Conservation (phyloP, 2,797 vertebrate genomes). For the Chaenodraco wilsoni region DNA sequence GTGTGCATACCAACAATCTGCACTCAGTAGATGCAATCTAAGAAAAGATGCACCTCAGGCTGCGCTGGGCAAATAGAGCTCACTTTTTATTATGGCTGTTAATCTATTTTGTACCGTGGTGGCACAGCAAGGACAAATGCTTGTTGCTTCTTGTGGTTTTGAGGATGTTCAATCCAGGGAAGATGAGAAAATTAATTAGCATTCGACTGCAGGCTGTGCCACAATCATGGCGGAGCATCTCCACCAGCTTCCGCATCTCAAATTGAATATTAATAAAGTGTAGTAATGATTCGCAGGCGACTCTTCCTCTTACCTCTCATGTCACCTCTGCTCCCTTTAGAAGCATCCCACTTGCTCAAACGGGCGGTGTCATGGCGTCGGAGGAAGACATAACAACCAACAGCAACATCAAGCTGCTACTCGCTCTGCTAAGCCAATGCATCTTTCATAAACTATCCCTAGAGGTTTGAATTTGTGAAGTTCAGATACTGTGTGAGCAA, state of each 20-base stretch:
- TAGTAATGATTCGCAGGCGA: slow-evolving; percentile 67
- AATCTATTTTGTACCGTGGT: slow-evolving; percentile 17
- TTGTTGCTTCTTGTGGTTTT: slow-evolving; percentile 31
- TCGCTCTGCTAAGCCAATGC: slow-evolving; percentile 82
- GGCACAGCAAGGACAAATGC: slow-evolving; percentile 26
- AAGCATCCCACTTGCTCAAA: slow-evolving; percentile 46
- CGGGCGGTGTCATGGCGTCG: slow-evolving; percentile 46
- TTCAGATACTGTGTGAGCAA: slow-evolving; percentile 13
- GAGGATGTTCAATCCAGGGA: slow-evolving; percentile 54
- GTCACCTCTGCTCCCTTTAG: slow-evolving; percentile 36
- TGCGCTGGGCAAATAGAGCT: slow-evolving; percentile 6
- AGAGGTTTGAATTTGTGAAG: slow-evolving; percentile 72
- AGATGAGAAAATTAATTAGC: slow-evolving; percentile 70
- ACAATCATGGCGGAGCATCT: slow-evolving; percentile 60
- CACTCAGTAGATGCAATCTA: slow-evolving; percentile 31
- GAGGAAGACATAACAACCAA: slow-evolving; percentile 26
- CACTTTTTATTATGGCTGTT: slow-evolving; percentile 18
- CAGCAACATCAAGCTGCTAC: slow-evolving; percentile 81
- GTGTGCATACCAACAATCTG: slow-evolving; percentile 34
- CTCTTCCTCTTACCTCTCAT: slow-evolving; percentile 8
- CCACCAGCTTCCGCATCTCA: slow-evolving; percentile 59
- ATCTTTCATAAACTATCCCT: slow-evolving; percentile 90
- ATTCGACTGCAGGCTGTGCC: slow-evolving; percentile 67
- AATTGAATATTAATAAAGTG: slow-evolving; percentile 67
- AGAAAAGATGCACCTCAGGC: slow-evolving; percentile 28